Evolutionary conservation across 2,797 vertebrate species (phyloP).

Genomic region (Tenualosa thibaudeaui): DNA sequence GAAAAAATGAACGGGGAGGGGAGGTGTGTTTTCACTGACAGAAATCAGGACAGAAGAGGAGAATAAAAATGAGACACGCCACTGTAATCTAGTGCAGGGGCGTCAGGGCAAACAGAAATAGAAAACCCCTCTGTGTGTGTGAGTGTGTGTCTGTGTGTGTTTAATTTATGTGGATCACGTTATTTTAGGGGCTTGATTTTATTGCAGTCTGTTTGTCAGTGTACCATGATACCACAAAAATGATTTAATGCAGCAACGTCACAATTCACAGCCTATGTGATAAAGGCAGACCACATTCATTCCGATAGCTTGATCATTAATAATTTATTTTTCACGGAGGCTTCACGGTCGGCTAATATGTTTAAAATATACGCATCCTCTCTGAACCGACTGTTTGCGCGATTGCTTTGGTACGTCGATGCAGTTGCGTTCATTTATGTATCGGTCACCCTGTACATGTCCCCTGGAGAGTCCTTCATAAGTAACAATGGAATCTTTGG

Average conservation of each 20-base stretch:
- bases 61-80: slow-evolving; percentile 41
- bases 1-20: slow-evolving; percentile 33
- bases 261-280: background rate
- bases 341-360: background rate
- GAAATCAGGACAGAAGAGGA: slow-evolving; percentile 23
- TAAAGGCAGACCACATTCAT: background rate
- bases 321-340: slow-evolving; percentile 4
- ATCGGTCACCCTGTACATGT: background rate
- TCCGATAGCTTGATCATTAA: background rate
- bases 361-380: slow-evolving; percentile 28
- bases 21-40: background rate
- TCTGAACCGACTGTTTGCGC: background rate
- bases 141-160: background rate
- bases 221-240: background rate
- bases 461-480: background rate
- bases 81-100: slow-evolving; percentile 31
- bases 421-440: background rate
- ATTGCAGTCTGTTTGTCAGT: slow-evolving; percentile 10
- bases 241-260: background rate
- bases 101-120: slow-evolving; percentile 14
- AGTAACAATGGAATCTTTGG: background rate
- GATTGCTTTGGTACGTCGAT: background rate
- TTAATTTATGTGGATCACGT: slow-evolving; percentile 25
- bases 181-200: background rate
- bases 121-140: background rate